Evolutionary conservation across 2,888 invertebrate genomes (phyloP), one percentile per base, ranked within the genome.

Genomic region (Tetheella fluctuosa): DNA sequence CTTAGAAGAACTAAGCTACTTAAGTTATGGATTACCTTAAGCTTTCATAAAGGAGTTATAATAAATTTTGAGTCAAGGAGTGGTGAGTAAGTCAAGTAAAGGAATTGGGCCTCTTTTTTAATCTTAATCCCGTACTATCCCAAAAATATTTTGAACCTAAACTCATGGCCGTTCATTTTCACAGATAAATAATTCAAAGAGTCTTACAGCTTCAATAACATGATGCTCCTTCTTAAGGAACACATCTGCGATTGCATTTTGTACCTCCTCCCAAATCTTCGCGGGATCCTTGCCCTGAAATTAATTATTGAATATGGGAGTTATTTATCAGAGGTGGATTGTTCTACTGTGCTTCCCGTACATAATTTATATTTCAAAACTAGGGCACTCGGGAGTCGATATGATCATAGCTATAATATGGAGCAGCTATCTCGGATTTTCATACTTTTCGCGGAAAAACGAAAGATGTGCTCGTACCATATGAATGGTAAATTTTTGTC

Each of bases 231-330:
- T 98, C 54, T 94, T 94, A 28, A 96, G 81, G 52, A 95, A 94
- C 55, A 95, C 94, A 74, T 94, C 95, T 23, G 95, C 93, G 58
- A 99, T 96, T 0, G 98, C 96, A 52, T 95, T 95, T 73, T 96
- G 95, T 2, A 98, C 95, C 79, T 97, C 95, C 0, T 91, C 81
- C 98, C 98, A 99, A 81, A 99, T 95, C 62, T 86, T 86, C 0
- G 89, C 83, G 0, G 97, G 95, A 86, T 98, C 94, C 82, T 95
- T 94, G 0, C 96, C 96, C 93, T 94, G 84, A 55, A 84, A 85
- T 42, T 37, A 57, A 34, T 60, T 13, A 59, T 61, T 54, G 54
- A 30, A 17, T 13, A 30, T 20, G 54, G n/a, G n/a, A 54, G 55
- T 23, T 37, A 23, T 55, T 55, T 55, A 37, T 23, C 37, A 37